These are phyloP conservation scores for Nesoenas mayeri DNA, from an alignment of 2,113 vertebrate species.

Conservation along the genomic window DNA sequence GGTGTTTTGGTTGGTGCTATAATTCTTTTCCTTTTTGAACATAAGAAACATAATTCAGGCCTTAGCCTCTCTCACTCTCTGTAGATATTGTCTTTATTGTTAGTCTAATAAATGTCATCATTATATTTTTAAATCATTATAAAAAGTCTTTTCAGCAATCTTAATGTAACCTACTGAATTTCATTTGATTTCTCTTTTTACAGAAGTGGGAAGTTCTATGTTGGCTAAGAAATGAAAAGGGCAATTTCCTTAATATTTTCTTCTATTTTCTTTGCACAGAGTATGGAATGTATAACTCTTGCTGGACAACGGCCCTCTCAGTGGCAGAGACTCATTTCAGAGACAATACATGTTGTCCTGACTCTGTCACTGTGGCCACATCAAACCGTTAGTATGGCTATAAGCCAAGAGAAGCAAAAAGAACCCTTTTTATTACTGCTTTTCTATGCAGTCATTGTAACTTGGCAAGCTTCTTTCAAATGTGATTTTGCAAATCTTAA, in stretches of 20 bases:
- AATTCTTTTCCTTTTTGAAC: not conserved
- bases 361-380: constrained; percentile 25
- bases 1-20: not conserved
- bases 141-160: not conserved
- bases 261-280: not conserved
- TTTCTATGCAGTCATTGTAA: constrained; percentile 10
- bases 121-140: not conserved
- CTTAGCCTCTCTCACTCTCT: not conserved
- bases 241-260: not conserved
- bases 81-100: not conserved
- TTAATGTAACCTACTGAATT: not conserved
- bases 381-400: constrained; percentile 20
- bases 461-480: constrained; percentile 42
- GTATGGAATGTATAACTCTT: not conserved
- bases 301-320: not conserved
- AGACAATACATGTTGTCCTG: constrained; percentile 41
- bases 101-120: not conserved
- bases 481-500: constrained; percentile 47
- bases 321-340: constrained; percentile 24
- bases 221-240: not conserved
- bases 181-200: not conserved
- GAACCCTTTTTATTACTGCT: constrained; percentile 40
- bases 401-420: constrained; percentile 32
- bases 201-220: not conserved
- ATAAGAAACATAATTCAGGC: not conserved